phyloP scores from a whole-genome alignment of 2,113 vertebrate species.

The Pantherophis guttatus region DNA sequence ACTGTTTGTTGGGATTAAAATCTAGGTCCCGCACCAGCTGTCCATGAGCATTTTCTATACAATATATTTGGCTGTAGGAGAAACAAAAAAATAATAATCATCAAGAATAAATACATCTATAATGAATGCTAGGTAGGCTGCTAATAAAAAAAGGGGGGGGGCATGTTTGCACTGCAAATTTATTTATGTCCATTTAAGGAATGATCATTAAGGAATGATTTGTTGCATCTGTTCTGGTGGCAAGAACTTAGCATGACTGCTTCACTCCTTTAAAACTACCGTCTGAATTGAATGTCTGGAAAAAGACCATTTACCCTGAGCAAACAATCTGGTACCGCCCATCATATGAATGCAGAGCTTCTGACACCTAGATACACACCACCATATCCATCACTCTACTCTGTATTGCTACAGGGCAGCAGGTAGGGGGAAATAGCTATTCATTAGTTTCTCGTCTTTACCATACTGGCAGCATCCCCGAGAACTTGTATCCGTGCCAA shows the following conservation, averaged over 20 bases:
- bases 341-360: neutral
- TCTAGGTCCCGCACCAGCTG: conserved; percentile 97
- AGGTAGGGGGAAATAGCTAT: neutral
- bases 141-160: conserved; percentile 5
- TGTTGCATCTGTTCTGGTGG: neutral
- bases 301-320: neutral
- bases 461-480: neutral
- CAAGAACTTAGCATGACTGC: neutral
- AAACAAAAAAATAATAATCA: neutral
- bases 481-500: neutral
- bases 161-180: neutral
- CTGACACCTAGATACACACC: neutral
- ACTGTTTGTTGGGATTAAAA: conserved; percentile 98
- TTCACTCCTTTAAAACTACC: neutral
- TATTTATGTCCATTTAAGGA: neutral
- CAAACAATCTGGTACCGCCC: neutral
- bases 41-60: conserved; percentile 96
- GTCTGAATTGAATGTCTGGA: neutral
- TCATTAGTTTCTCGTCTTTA: neutral
- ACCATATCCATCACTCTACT: neutral
- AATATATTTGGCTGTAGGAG: conserved; percentile 89
- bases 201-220: neutral
- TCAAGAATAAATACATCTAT: conserved; percentile 28
- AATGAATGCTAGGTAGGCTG: conserved; percentile 21
- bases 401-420: neutral